Evolutionary conservation across 2,113 vertebrate genomes (phyloP), one percentile per base, ranked within the genome.

Genomic region (Zingel zingel): DNA sequence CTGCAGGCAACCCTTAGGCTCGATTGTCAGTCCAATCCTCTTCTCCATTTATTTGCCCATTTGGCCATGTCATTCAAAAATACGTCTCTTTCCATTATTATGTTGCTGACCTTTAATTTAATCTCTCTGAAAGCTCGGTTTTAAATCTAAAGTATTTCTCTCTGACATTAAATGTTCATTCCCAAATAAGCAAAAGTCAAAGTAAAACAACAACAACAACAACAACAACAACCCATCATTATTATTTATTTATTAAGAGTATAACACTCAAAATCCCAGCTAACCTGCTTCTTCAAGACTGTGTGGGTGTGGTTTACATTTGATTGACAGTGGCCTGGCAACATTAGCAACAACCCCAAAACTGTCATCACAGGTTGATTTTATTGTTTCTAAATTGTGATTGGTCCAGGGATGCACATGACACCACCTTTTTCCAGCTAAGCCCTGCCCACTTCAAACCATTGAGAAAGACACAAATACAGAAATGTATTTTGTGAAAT

Each of bases 1-100:
- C 82, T 76, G 48, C 45, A 81, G 63, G 48, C 66, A 57, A 15
- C 39, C 66, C 79, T 30, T 19, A 63, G 66, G 68, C 58, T 47
- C 14, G 4, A 59, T 33, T 63, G 45, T 51, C 3, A 1, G 25
- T 69, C 64, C 43, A 69, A 3, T 68, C 59, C 30, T 64, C 39
- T 30, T 23, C n/a, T 61, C 65, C 18, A 21, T 30, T 50, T 43
- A 66, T 74, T 6, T 56, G 16, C 19, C 16, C 9, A 27, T 54
- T 77, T 53, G 13, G 36, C 2, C 2, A 6, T 5, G 13, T 47
- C 33, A 36, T 45, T 74, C 1, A 54, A 33, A 72, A 45, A 61
- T 5, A 25, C 2, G 9, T 63, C 67, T 79, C 58, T 61, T 45
- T 11, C 5, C 0, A 21, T 67, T 62, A 71, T 45, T 50, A 56